A percentile compares a stretch with the other conserved stretches of the same genome.
Evolutionary conservation across 2,888 invertebrate genomes (phyloP).

Genomic region (Lepidochitona cinerea): DNA sequence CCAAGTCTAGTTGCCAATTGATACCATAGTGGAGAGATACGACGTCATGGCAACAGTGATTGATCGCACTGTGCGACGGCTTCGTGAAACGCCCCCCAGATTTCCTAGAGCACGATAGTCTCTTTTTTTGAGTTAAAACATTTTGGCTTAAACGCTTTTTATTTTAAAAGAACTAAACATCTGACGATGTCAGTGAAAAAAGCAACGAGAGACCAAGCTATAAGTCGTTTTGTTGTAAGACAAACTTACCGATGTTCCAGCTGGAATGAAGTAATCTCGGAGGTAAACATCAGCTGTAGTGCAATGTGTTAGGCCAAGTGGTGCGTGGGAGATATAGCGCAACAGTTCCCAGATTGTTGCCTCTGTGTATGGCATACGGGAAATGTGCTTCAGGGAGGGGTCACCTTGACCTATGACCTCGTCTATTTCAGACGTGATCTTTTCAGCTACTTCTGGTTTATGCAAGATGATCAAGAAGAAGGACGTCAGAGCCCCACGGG

Average conservation of each 20-base stretch:
- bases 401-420: neutral
- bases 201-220: no score
- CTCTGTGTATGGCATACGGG: neutral
- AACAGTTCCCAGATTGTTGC: neutral
- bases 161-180: no score
- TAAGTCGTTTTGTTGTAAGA: no score
- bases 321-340: neutral
- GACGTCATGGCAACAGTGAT: no score
- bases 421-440: neutral
- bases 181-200: no score
- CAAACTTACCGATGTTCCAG: neutral
- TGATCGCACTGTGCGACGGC: no score
- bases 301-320: neutral
- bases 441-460: neutral
- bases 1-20: no score
- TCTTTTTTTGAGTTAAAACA: no score
- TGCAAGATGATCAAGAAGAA: neutral
- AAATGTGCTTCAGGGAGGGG: neutral
- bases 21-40: no score
- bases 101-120: no score
- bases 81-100: no score
- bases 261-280: neutral
- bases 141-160: no score
- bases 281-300: neutral
- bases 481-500: neutral